phyloP scores from a whole-genome alignment of 2,797 vertebrate genomes.

The Tokudaia tokunoshimensis region DNA sequence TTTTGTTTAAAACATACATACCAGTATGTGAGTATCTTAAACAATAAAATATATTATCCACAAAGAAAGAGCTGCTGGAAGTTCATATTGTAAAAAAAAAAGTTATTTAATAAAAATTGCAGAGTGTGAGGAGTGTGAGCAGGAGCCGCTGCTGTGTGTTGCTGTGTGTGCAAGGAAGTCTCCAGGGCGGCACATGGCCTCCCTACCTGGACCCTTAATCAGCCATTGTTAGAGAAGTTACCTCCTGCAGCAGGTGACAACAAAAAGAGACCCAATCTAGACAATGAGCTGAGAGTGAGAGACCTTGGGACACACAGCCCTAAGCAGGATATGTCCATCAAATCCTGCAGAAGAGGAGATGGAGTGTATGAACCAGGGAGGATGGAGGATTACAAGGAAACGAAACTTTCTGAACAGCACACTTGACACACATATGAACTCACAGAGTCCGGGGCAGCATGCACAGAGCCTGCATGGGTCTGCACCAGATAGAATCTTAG shows the following conservation, averaged over 20 bases:
- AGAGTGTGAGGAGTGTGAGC: background rate
- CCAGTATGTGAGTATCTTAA: background rate
- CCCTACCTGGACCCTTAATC: background rate
- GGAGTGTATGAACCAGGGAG: background rate
- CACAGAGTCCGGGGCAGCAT: background rate
- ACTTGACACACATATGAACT: background rate
- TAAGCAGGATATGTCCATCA: background rate
- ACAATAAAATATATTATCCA: background rate
- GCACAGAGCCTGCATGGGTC: too few species aligned
- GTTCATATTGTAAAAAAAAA: background rate
- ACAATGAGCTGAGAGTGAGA: background rate
- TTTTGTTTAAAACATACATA: background rate
- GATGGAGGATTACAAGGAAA: background rate
- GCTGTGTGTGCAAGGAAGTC: background rate
- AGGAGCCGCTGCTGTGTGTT: background rate
- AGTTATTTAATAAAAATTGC: background rate
- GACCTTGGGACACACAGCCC: background rate
- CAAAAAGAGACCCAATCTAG: background rate
- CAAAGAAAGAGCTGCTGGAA: background rate
- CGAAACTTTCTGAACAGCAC: background rate
- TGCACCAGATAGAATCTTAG: background rate
- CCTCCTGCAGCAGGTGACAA: background rate
- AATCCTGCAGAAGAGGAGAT: background rate
- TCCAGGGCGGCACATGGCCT: background rate
- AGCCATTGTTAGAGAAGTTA: background rate